A percentile compares a stretch with the other conserved stretches of the same genome.
phyloP scores from a whole-genome alignment of 2,797 vertebrate species.

The Catharus ustulatus region DNA sequence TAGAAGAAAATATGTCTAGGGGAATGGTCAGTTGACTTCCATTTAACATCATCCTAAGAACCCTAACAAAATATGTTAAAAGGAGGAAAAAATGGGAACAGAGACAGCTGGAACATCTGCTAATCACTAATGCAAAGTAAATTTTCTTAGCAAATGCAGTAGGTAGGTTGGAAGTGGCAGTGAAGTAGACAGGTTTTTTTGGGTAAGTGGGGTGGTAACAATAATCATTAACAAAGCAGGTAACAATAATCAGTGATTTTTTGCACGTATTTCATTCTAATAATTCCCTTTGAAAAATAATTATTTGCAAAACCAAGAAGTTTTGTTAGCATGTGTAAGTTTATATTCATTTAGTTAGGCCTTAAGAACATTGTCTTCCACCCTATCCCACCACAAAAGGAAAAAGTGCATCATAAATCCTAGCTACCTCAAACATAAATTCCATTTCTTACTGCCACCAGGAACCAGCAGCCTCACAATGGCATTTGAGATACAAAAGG shows the following conservation, averaged over 20 bases:
- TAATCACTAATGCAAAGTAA: not conserved
- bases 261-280: not conserved
- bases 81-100: not conserved
- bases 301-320: not conserved
- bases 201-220: not conserved
- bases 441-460: not conserved
- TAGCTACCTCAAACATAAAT: not conserved
- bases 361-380: not conserved
- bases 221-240: not conserved
- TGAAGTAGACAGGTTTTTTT: not conserved
- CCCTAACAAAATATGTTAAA: not conserved
- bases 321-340: not conserved
- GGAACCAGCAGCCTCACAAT: not conserved
- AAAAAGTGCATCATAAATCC: not conserved
- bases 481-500: not conserved
- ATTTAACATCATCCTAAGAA: not conserved
- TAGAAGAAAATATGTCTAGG: not conserved
- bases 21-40: not conserved
- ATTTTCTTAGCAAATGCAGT: not conserved
- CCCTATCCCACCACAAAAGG: not conserved
- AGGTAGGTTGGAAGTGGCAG: rapidly evolving
- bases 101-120: not conserved
- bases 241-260: not conserved
- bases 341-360: not conserved
- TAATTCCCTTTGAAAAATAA: not conserved